Evolutionary conservation across 2,888 invertebrate genomes (phyloP).

Genomic region (Scrobipalpa costella): DNA sequence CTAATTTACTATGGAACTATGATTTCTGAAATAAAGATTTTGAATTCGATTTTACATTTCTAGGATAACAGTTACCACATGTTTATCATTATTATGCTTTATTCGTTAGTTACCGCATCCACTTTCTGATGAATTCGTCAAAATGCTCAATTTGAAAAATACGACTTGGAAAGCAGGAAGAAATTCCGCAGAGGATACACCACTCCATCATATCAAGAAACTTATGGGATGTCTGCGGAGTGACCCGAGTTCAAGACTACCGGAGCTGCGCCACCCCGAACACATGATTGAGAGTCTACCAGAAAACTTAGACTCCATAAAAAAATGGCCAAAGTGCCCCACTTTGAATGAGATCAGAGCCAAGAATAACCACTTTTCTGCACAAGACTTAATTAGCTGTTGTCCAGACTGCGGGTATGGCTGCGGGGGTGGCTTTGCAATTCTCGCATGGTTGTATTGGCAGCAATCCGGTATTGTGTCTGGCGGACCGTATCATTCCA

Average conservation of each 20-base stretch:
- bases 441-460: conserved; percentile 94
- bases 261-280: conserved; percentile 57
- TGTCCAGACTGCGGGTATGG: conserved; percentile 90
- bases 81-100: conserved; percentile 34
- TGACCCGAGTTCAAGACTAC: conserved; percentile 71
- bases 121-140: conserved; percentile 86
- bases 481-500: conserved; percentile 89
- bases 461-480: conserved; percentile 91
- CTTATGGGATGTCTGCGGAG: conserved; percentile 88
- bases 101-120: conserved; percentile 66
- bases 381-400: conserved; percentile 92
- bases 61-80: no score
- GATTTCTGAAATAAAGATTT: no score
- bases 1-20: no score
- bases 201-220: conserved; percentile 82
- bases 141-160: conserved; percentile 84
- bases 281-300: conserved; percentile 81
- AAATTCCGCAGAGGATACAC: conserved; percentile 84
- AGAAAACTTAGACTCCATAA: conserved; percentile 89
- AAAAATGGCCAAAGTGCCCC: conserved; percentile 92
- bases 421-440: conserved; percentile 90
- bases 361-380: conserved; percentile 87
- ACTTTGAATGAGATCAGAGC: conserved; percentile 90
- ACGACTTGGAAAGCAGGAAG: conserved; percentile 89
- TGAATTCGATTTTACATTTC: no score